Base-by-base conservation (phyloP, 2,113 vertebrate genomes). In the Collichthys lucidus region DNA sequence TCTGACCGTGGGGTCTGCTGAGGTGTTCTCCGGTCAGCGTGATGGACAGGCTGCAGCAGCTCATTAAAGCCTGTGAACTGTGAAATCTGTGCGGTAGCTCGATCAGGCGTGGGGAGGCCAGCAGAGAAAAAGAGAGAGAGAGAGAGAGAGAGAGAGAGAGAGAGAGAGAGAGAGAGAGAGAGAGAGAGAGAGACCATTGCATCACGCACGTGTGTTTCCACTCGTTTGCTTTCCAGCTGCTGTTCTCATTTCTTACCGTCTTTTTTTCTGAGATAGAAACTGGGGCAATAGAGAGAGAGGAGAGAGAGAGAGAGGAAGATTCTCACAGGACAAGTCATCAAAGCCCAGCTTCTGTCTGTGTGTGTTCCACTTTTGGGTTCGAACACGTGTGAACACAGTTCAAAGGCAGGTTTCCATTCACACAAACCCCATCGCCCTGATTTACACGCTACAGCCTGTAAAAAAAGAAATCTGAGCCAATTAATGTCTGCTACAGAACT, bases 31-130 rank as follows among this genome's bases (percentile, higher is more conserved):
- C 84, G 22, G 46, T 78, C 86, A 73, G 67, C 8, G 29, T 92
- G 90, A 92, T 88, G 84, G 89, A 92, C 90, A 79, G 83, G 79
- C 86, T 88, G 82, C 90, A 81, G 77, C 77, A 83, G 74, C 91
- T 90, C 85, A 90, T 93, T 92, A 93, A 88, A 93, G 81, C 72
- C 80, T 77, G 74, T 89, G 85, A 89, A 90, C 85, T 91, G 94
- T 93, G 90, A 94, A 94, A 94, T 89, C 61, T 84, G 82, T 64
- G 75, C 65, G 35, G 72, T 68, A 49, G 79, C 77, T 85, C 26
- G 5, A 83, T 86, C 76, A 72, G 70, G 22, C 40, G 0, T 31
- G 19, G 65, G 17, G 63, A 26, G 31, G 31, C 31, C 35, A 35
- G 49, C 29, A 40, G 64, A 68, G 49, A 31, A 5, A 31, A 4